These are phyloP conservation scores for Nannoperca australis DNA, from an alignment of 2,797 vertebrate species.

Conservation along the genomic window DNA sequence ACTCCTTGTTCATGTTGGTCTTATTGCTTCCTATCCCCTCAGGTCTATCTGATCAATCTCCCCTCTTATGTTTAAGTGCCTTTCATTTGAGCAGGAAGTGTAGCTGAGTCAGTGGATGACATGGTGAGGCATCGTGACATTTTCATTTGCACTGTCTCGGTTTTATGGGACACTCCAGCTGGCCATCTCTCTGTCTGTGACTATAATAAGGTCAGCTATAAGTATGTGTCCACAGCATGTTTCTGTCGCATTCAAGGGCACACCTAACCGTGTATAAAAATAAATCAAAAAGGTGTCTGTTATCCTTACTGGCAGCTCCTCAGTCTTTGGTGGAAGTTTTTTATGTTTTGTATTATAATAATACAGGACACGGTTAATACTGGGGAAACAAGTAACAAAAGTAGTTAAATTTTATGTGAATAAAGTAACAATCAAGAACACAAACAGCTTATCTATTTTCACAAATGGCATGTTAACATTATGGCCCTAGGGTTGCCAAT, in stretches of 20 bases:
- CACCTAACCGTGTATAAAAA: slow-evolving; percentile 4
- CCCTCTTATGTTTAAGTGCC: slow-evolving; percentile 30
- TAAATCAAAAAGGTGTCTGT: slow-evolving; percentile 20
- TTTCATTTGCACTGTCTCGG: slow-evolving; percentile 58
- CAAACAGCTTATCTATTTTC: neutral
- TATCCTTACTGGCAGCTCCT: neutral
- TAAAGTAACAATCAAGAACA: neutral
- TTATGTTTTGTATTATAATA: neutral
- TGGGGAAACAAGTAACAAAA: neutral
- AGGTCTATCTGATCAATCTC: slow-evolving; percentile 36
- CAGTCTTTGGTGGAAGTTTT: neutral
- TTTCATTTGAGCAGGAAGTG: slow-evolving; percentile 49
- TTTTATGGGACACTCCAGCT: slow-evolving; percentile 50
- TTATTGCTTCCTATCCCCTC: slow-evolving; percentile 35
- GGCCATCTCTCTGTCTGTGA: slow-evolving; percentile 34
- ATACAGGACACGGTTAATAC: neutral
- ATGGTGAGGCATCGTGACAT: slow-evolving; percentile 44
- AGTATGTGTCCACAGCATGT: slow-evolving; percentile 33
- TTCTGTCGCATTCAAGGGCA: slow-evolving; percentile 39
- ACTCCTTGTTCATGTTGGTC: slow-evolving; percentile 1
- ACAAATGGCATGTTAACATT: neutral
- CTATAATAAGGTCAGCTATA: slow-evolving; percentile 60
- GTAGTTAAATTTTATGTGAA: neutral
- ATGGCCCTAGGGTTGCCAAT: neutral
- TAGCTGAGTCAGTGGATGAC: slow-evolving; percentile 54